Conservation (phyloP, 2,888 invertebrate genomes). For the Caenorhabditis sp. region DNA sequence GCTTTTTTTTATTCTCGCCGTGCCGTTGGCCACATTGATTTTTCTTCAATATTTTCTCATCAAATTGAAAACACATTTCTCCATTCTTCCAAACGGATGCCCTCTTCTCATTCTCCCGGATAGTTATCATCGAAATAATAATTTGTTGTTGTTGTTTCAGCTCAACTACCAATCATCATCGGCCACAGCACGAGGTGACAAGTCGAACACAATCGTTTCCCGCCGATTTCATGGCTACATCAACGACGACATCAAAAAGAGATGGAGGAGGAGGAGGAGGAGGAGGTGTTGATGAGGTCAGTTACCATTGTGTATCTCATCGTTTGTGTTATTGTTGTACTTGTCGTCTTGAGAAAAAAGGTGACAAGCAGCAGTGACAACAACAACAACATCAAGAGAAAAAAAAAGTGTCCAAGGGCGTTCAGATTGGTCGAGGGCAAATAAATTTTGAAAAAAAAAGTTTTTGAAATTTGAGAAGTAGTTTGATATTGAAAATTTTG, state of each 20-base stretch:
- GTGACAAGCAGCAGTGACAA: no score
- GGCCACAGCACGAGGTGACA: slow-evolving; percentile 12
- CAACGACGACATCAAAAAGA: not conserved
- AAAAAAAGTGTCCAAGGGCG: not conserved
- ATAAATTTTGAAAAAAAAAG: no score
- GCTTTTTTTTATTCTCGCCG: not conserved
- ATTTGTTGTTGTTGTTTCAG: no score
- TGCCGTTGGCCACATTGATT: not conserved
- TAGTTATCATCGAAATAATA: no score
- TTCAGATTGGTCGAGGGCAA: slow-evolving; percentile 1
- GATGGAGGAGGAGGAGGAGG: not conserved
- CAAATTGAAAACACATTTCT: not conserved
- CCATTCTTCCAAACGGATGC: no score
- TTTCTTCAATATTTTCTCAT: not conserved
- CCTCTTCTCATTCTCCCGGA: no score
- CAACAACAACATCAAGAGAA: no score
- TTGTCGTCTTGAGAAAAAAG: slow-evolving; percentile 9
- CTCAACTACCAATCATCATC: not conserved
- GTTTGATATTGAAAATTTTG: not conserved
- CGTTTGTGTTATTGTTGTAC: not conserved
- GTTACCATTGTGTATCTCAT: not conserved
- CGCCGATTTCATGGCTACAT: slow-evolving; percentile 21
- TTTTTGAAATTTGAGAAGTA: slow-evolving; percentile 8
- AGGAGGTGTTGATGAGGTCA: slow-evolving; percentile 4
- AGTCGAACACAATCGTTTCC: slow-evolving; percentile 38